Base-by-base conservation (phyloP, 2,888 invertebrate genomes). In the Protophormia terraenovae region DNA sequence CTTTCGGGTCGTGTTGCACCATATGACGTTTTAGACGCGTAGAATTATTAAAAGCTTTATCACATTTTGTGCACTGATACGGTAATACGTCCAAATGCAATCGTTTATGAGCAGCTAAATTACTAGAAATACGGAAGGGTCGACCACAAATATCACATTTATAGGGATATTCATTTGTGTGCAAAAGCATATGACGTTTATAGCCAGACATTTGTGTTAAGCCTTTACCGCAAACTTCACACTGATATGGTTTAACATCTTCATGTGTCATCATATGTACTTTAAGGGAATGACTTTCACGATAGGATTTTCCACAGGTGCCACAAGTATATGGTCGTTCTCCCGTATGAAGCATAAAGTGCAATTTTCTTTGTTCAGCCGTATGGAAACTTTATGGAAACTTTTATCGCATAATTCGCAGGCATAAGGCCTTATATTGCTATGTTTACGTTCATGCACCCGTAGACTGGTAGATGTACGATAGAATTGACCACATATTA, bases 121-220 rank as follows among this genome's bases (percentile, higher is more conserved):
- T 93, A 84, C 93, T 92, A 0, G 92, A 92, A 76, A 91, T 92
- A 0, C 92, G 90, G 45, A 93, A 93, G 6, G 88, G 88, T 3
- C 90, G 89, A 0, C 89, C 88, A 55, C 93, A 93, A 3, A 90
- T 86, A 16, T 92, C 91, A 55, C 93, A 93, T n/a, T 38, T 85
- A 50, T 91, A 90, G 4, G 92, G 92, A 77, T 91, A 92, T 77
- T 92, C 93, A 12, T 92, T 92, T 0, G 92, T 92, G 67, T 93
- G 93, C 0, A 90, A 89, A 2, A 93, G 87, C 92, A 92, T 90
- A 66, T 93, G 93, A 76, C 92, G 92, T 86, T 92, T 92, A 77
- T 91, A 92, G 55, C 92, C 93, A 0, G 92, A 92, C 84, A 91
- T 92, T 79, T 93, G 93, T 0, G 92, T 92, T 86, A 93, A 88